These are phyloP conservation scores for Drosophila ambigua DNA, from an alignment of 1,140 invertebrate genomes.

Conservation along the genomic window DNA sequence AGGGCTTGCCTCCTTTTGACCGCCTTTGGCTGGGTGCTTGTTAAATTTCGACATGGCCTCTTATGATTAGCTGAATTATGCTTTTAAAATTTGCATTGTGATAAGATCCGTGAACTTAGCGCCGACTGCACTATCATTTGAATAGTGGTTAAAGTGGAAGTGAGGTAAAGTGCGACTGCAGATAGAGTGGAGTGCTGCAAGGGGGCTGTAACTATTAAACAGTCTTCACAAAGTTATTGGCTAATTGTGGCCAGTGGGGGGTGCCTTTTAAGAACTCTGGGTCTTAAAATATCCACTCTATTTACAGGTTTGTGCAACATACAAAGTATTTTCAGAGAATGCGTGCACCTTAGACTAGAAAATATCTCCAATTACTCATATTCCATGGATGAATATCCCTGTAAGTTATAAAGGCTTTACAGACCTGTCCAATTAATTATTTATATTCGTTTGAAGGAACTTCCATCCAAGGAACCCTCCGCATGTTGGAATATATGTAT, in stretches of 20 bases:
- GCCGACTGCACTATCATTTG: conserved; percentile 43
- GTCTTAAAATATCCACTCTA: not conserved
- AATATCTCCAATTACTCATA: no score
- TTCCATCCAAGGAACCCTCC: no score
- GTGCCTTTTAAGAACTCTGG: not conserved
- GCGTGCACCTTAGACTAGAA: no score
- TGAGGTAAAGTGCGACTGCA: no score
- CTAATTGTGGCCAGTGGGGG: conserved; percentile 23
- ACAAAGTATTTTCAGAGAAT: not conserved
- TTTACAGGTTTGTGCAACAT: not conserved
- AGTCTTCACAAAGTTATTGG: conserved; percentile 2
- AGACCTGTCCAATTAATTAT: no score
- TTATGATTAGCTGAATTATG: conserved; percentile 81
- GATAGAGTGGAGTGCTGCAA: no score
- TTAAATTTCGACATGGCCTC: conserved; percentile 74
- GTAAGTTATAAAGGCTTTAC: no score
- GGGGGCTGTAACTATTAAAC: conserved; percentile 27
- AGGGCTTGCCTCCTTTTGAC: conserved; percentile 1
- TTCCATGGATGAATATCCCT: no score
- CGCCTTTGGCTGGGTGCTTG: conserved; percentile 39
- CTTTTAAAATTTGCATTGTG: conserved; percentile 68
- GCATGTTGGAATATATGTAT: no score
- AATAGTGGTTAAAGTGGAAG: conserved; percentile 5
- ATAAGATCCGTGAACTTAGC: conserved; percentile 60
- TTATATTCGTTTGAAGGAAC: no score